Evolutionary conservation across 2,113 vertebrate species (phyloP).

Genomic region (Pseudonaja textilis): DNA sequence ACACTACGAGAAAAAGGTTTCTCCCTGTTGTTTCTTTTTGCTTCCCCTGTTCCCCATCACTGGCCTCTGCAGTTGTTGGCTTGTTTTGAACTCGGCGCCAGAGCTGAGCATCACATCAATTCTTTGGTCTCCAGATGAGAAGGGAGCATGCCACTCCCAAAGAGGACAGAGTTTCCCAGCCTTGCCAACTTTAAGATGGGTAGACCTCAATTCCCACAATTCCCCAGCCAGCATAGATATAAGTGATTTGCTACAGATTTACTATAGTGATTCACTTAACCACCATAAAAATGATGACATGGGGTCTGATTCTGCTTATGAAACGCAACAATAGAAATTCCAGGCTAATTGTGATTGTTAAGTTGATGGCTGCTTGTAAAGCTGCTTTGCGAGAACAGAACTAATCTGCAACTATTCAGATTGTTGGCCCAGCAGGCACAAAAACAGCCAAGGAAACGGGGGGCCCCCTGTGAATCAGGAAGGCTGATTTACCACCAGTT

Average conservation of each 20-base stretch:
- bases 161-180: background rate
- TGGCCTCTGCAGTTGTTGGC: background rate
- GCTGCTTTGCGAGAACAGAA: background rate
- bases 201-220: background rate
- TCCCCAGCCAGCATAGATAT: background rate
- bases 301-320: background rate
- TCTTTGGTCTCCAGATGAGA: background rate
- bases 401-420: background rate
- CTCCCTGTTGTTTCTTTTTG: background rate
- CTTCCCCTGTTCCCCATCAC: accelerated
- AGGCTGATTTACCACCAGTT: no score
- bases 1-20: slow-evolving; percentile 12
- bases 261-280: no score
- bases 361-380: background rate
- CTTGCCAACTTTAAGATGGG: background rate
- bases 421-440: background rate
- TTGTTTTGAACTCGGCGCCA: background rate
- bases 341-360: background rate
- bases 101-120: background rate
- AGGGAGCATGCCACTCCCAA: background rate
- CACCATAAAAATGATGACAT: background rate
- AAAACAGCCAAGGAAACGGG: background rate
- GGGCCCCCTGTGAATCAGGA: no score
- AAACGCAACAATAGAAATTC: background rate
- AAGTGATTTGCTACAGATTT: no score